Base-by-base conservation (phyloP, 92 coral and sea anemone genomes). In the Epizoanthus illoricatus region DNA sequence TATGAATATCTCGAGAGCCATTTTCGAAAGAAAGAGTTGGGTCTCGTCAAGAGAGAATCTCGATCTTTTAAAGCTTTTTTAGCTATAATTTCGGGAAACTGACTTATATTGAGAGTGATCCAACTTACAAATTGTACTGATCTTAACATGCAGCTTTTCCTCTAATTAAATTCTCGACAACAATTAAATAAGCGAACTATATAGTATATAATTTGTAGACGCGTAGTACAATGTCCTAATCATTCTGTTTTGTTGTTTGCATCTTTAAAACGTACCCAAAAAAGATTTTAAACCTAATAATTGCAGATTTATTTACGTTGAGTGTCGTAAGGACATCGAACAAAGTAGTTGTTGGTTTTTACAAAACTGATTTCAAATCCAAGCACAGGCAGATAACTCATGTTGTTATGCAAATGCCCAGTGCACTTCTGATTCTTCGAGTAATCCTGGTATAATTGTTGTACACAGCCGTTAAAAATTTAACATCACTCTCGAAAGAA, bases 401-500 rank as follows among this genome's bases (percentile, higher is more conserved):
- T 39, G 12, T 3, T 39, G 16, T 39, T 4, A 39, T 4, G 13
- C 5, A 39, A 40, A 2, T n/a, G 7, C 2, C 10, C 42, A 43
- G 20, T 68, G 73, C 17, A 16, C n/a, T 39, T 18, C 40, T 68
- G 10, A 15, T 33, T 39, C n/a, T 66, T 68, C 42, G 36, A 3
- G 19, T n/a, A 68, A 39, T 43, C 24, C 13, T 13, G 47, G 4
- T 7, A n/a, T n/a, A 36, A 66, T 28, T 66, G 70, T 43, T 4
- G 40, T 68, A 33, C n/a, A 39, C 4, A 5, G 73, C n/a, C 42
- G 73, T n/a, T 39, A 61, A 76, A 76, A 76, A 57, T 15, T 45
- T 9, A 68, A 33, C 52, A 54, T 80, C 66, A 55, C 75, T 81
- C 70, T 21, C 98, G 91, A 57, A 95, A 59, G 73, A 96, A 96